Base-by-base conservation (phyloP, 2,113 vertebrate species). In the Spermophilus dauricus region DNA sequence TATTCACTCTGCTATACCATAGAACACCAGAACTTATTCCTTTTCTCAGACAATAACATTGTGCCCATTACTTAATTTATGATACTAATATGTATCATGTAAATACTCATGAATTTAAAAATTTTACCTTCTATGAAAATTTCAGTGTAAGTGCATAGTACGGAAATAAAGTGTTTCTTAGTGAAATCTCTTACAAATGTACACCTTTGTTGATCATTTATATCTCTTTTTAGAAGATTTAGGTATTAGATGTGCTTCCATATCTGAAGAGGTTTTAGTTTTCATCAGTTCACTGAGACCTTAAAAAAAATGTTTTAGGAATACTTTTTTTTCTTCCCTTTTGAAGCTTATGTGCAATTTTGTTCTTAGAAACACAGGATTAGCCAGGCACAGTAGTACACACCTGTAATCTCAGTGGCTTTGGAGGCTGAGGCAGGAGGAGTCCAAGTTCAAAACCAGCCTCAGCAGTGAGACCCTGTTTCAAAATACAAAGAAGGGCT, bases 161-260 rank as follows among this genome's bases (percentile, higher is more conserved):
- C 6, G 80, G 34, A 72, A 76, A 80, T 73, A 73, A 91, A 93
- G 37, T 89, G 13, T 76, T 94, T 95, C n/a, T 65, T 48, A 39
- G 51, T 93, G 72, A 96, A 94, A 58, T 48, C 77, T 96, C 88
- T 93, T 91, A 65, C 5, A 90, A n/a, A 75, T 81, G 32, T 88
- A 28, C 65, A 9, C 48, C 51, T 95, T 91, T 82, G 37, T 92
- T 93, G 73, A 56, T 67, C 85, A 88, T n/a, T 80, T 14, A 86
- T 81, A 82, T 87, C 45, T 96, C 0, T 86, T 90, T 13, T 95
- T 86, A 86, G 92, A 78, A 32, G 28, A 86, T 92, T 94, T 96
- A 61, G 9, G 26, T 95, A 63, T 73, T 83, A 67, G 10, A 42
- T 86, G 72, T 39, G 28, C 37, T 65, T 92, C 80, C 42, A n/a